A percentile compares a stretch with the other conserved stretches of the same genome.
Evolutionary conservation across 2,888 invertebrate species (phyloP).

Genomic region (Hydroisotoma schaefferi): DNA sequence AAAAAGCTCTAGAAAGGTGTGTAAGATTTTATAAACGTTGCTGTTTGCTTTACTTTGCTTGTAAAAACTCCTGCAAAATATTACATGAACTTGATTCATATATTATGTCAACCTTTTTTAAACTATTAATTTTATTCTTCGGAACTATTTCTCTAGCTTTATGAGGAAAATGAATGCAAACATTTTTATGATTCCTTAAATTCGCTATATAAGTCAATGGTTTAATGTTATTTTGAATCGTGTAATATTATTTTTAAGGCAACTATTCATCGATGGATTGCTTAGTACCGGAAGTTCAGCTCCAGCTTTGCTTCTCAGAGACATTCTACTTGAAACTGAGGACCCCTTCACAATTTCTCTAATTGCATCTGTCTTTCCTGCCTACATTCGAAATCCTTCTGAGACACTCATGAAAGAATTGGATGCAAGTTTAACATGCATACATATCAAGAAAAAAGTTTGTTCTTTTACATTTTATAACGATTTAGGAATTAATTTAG

Average conservation of each 20-base stretch:
- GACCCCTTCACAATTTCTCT: conserved; percentile 23
- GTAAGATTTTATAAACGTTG: conserved; percentile 5
- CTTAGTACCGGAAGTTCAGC: conserved; percentile 40
- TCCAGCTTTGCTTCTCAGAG: conserved; percentile 35
- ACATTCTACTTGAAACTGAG: conserved; percentile 36
- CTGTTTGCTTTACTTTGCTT: not conserved
- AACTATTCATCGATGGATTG: conserved; percentile 45
- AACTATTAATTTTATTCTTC: too few species aligned
- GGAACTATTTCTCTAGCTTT: too few species aligned
- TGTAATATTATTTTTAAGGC: conserved; percentile 16
- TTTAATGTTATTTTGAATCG: conserved; percentile 6
- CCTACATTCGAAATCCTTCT: conserved; percentile 42
- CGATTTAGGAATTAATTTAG: conserved; percentile 18
- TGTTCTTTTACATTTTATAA: not conserved
- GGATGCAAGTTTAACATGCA: conserved; percentile 29
- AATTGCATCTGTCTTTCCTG: conserved; percentile 34
- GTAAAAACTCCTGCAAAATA: not conserved
- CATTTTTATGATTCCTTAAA: too few species aligned
- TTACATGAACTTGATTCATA: not conserved
- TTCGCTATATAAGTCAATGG: not conserved
- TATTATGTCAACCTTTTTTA: too few species aligned
- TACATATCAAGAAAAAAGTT: not conserved
- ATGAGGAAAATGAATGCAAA: too few species aligned
- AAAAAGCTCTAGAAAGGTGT: conserved; percentile 39
- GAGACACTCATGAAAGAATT: conserved; percentile 44